A percentile compares a stretch with the other conserved stretches of the same genome.
Evolutionary conservation across 2,888 invertebrate genomes (phyloP).

Genomic region (Sipha maydis): DNA sequence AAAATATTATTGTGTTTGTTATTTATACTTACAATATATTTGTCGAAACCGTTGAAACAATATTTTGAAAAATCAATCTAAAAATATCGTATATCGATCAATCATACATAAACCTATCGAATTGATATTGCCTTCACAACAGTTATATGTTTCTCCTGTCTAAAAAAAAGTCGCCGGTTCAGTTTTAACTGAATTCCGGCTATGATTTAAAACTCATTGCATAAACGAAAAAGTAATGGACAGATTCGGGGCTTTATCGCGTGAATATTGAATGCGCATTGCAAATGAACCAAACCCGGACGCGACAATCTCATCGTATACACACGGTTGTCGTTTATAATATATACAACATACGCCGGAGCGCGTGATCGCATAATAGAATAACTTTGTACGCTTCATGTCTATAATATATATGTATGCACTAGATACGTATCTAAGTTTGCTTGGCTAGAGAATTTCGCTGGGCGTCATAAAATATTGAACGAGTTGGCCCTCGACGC

Average conservation of each 20-base stretch:
- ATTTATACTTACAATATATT: too few relatives aligned
- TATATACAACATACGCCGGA: neutral
- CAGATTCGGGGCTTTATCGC: neutral
- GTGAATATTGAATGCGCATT: neutral
- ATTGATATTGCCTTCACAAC: neutral
- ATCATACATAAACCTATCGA: neutral
- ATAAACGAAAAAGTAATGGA: neutral
- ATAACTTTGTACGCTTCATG: neutral
- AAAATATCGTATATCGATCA: neutral
- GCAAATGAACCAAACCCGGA: neutral
- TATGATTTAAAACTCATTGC: neutral
- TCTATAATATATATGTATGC: neutral
- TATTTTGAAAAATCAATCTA: neutral
- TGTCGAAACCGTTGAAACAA: too few relatives aligned
- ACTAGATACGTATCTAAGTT: neutral
- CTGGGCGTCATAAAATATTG: slow-evolving; percentile 54
- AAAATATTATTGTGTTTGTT: neutral
- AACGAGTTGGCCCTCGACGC: slow-evolving; percentile 16
- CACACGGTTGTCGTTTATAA: slow-evolving; percentile 23
- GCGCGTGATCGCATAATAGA: slow-evolving; percentile 5
- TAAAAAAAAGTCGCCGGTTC: neutral
- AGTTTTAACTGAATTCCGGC: neutral
- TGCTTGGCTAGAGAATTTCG: slow-evolving; percentile 8
- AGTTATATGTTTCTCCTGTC: neutral
- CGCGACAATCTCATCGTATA: neutral